Conservation (phyloP, 1,140 invertebrate species). For the Agraylea sexmaculata region DNA sequence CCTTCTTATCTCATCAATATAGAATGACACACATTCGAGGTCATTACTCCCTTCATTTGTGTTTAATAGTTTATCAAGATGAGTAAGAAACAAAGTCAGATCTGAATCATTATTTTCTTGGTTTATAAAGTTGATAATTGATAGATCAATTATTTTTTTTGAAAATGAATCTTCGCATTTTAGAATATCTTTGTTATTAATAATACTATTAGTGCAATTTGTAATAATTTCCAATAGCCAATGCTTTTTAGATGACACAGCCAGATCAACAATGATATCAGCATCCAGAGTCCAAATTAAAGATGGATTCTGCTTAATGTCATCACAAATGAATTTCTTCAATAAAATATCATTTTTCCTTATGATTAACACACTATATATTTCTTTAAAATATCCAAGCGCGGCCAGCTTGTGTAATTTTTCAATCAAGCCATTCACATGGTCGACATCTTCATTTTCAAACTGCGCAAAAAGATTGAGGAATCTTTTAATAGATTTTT, state of each 20-base stretch:
- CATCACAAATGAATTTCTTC: slow-evolving; percentile 8
- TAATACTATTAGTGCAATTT: slow-evolving; percentile 32
- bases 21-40: slow-evolving; percentile 33
- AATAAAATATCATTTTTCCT: slow-evolving; percentile 9
- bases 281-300: slow-evolving; percentile 20
- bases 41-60: slow-evolving; percentile 32
- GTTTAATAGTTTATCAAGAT: slow-evolving; percentile 34
- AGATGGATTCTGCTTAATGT: slow-evolving; percentile 7
- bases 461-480: slow-evolving; percentile 13
- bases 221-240: slow-evolving; percentile 36
- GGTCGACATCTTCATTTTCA: slow-evolving; percentile 5
- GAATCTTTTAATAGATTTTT: no score
- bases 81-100: slow-evolving; percentile 30
- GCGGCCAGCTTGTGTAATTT: slow-evolving; percentile 14
- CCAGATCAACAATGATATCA: slow-evolving; percentile 37
- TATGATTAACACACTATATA: slow-evolving; percentile 15
- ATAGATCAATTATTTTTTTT: slow-evolving; percentile 37
- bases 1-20: slow-evolving; percentile 37
- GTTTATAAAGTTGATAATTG: slow-evolving; percentile 36
- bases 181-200: slow-evolving; percentile 34
- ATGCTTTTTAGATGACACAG: slow-evolving; percentile 35
- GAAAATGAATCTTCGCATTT: slow-evolving; percentile 36
- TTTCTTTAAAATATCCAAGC: slow-evolving; percentile 13
- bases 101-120: slow-evolving; percentile 31
- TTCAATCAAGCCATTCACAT: slow-evolving; percentile 9